Conservation (phyloP, 2,888 invertebrate genomes). For the Malthinus flaveolus region DNA sequence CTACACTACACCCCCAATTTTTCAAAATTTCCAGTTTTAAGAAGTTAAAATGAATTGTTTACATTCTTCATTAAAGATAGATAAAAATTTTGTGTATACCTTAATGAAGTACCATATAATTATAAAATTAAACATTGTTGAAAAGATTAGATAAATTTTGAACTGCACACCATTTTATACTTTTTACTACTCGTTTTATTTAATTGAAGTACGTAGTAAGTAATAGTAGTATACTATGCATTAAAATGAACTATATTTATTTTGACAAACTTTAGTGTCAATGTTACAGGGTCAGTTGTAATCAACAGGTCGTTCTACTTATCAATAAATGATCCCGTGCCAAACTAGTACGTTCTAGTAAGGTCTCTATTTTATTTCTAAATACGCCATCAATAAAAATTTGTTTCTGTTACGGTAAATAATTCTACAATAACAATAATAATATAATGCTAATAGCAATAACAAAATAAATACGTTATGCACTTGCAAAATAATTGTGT, state of each 20-base stretch:
- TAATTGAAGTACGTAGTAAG: neutral
- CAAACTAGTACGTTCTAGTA: neutral
- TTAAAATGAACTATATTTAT: constrained; percentile 2
- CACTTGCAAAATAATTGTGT: too few relatives aligned
- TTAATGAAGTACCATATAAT: too few relatives aligned
- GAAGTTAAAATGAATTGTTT: too few relatives aligned
- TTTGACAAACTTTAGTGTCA: constrained; percentile 7
- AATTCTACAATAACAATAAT: too few relatives aligned
- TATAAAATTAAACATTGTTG: too few relatives aligned
- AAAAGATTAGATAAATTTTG: neutral
- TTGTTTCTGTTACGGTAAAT: neutral
- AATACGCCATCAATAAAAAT: neutral
- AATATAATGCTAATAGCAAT: too few relatives aligned
- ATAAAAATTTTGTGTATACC: too few relatives aligned
- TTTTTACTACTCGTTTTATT: neutral
- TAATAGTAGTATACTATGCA: neutral
- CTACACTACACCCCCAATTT: too few relatives aligned
- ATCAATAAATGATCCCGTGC: neutral
- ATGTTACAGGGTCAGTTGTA: constrained; percentile 2
- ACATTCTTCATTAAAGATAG: too few relatives aligned
- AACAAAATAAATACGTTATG: too few relatives aligned
- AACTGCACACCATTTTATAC: neutral
- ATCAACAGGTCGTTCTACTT: constrained; percentile 2
- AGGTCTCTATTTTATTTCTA: neutral
- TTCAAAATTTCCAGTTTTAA: too few relatives aligned